Percentiles rank a stretch among this genome's conserved stretches.
phyloP scores from a whole-genome alignment of 1,140 invertebrate species.

The Leptoteleia sp. region DNA sequence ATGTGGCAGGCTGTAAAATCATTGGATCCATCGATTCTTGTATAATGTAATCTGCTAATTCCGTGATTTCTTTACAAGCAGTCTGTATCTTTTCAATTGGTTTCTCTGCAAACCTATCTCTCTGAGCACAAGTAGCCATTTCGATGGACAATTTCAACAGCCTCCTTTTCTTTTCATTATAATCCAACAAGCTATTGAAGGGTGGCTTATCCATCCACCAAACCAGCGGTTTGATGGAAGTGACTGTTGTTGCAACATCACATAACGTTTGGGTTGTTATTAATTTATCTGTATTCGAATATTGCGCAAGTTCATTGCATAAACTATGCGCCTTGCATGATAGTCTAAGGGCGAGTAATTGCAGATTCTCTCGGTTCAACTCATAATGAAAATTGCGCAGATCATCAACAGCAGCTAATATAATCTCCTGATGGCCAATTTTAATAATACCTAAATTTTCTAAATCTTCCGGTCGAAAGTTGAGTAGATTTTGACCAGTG shows the following conservation, averaged over 20 bases:
- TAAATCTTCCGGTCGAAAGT: conserved; percentile 91
- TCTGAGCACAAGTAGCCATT: conserved; percentile 92
- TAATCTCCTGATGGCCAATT: conserved; percentile 95
- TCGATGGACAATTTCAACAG: conserved; percentile 90
- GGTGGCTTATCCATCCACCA: conserved; percentile 91
- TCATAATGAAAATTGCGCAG: conserved; percentile 95
- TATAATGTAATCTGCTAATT: conserved; percentile 92
- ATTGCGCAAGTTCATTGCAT: conserved; percentile 85
- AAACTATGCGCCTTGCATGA: conserved; percentile 92
- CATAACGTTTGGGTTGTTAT: conserved; percentile 91
- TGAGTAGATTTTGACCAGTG: conserved; percentile 90
- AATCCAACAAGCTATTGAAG: conserved; percentile 86
- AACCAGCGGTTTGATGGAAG: conserved; percentile 92
- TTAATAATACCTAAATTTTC: conserved; percentile 91
- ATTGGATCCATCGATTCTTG: conserved; percentile 93
- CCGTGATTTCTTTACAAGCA: conserved; percentile 86
- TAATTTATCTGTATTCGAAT: conserved; percentile 83
- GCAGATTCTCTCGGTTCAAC: conserved; percentile 93
- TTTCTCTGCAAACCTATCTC: conserved; percentile 92
- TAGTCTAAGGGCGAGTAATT: conserved; percentile 91
- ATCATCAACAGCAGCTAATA: conserved; percentile 94
- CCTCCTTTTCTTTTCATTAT: conserved; percentile 85
- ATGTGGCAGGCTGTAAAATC: conserved; percentile 91
- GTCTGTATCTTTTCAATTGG: conserved; percentile 87
- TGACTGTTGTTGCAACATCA: conserved; percentile 91